Percentiles rank a stretch among this genome's conserved stretches.
phyloP scores from a whole-genome alignment of 1,140 invertebrate species.

The Antheraea mylitta region DNA sequence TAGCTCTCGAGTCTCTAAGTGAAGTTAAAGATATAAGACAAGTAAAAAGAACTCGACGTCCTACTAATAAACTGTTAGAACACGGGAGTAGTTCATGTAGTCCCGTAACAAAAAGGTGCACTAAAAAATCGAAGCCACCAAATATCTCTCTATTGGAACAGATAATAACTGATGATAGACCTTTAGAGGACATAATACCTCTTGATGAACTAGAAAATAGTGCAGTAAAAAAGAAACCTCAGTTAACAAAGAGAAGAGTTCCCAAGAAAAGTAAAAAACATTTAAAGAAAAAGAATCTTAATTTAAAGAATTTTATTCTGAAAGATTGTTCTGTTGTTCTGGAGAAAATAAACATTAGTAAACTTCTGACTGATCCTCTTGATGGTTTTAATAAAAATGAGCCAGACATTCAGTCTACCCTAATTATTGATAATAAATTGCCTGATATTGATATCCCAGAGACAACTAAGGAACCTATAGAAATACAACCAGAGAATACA shows the following conservation, averaged over 20 bases:
- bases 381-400: not conserved
- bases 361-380: conserved; percentile 7
- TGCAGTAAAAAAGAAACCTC: conserved; percentile 34
- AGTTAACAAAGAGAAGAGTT: conserved; percentile 39
- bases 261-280: conserved; percentile 20
- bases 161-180: conserved; percentile 64
- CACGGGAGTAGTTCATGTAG: conserved; percentile 35
- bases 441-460: not conserved
- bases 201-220: conserved; percentile 58
- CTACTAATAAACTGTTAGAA: conserved; percentile 32
- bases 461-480: not conserved
- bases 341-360: conserved; percentile 42
- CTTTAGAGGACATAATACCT: conserved; percentile 67
- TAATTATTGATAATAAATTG: not conserved
- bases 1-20: conserved; percentile 51
- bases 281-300: not conserved
- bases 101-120: conserved; percentile 29
- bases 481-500: not conserved
- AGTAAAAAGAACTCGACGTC: conserved; percentile 30
- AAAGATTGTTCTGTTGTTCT: conserved; percentile 60
- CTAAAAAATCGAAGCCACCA: conserved; percentile 46
- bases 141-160: conserved; percentile 70
- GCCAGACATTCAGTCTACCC: not conserved
- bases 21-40: conserved; percentile 23
- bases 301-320: conserved; percentile 24